Base-by-base conservation (phyloP, 1,140 invertebrate genomes). In the Zaprionus davidi region DNA sequence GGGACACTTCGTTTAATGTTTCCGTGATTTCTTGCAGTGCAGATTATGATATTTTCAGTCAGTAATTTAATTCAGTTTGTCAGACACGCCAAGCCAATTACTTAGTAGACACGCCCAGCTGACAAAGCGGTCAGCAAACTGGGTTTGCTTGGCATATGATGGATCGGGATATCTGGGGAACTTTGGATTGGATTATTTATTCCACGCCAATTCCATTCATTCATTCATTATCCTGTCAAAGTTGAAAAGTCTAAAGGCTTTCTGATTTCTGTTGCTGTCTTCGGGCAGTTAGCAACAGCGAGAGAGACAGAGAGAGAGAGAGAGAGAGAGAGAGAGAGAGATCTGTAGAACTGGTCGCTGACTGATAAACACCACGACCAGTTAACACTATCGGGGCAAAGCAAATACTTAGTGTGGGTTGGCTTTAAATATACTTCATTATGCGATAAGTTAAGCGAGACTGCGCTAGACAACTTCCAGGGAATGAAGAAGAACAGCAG, bases 371-470 rank as follows among this genome's bases (percentile, higher is more conserved):
- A 15, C 5, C 5, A 11, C 5, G 36, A 6, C 26, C 34, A 55
- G 56, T 51, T 51, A 69, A 49, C 64, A 76, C 78, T 85, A 84
- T 85, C 78, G 66, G 65, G 55, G 46, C 62, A 57, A 76, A 22
- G 26, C 49, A 69, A 72, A 67, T 63, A 69, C 26, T 58, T 57
- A 17, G 15, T 44, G n/a, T 44, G 41, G 24, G n/a, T 44, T 36
- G 56, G 62, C 66, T 38, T 63, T 66, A 41, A 58, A 53, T 31
- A 34, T 41, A 60, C 36, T 76, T 38, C 68, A 55, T 55, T 67
- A 13, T 31, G 82, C 83, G 83, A 86, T 86, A 86, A 86, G 83
- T 88, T 86, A 88, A 78, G 31, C 59, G 55, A 55, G 51, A n/a
- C n/a, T 59, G 26, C 24, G 36, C 62, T 65, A 71, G 71, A 66